Evolutionary conservation across 2,797 vertebrate species (phyloP), one percentile per base, ranked within the genome.

Genomic region (Mormyrops attenuatus): DNA sequence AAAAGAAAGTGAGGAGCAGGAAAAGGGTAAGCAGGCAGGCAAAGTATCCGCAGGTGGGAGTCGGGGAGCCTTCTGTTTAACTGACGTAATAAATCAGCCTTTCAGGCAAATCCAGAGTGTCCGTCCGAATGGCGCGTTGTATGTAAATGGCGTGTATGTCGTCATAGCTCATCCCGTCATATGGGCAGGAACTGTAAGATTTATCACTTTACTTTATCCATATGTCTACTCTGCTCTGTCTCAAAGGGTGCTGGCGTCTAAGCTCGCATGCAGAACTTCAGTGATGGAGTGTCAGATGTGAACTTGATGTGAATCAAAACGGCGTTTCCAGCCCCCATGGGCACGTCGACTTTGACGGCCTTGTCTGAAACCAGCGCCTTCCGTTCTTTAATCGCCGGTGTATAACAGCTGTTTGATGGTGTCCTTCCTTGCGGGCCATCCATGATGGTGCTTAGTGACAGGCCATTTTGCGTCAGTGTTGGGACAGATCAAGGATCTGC

Each of bases 401-500:
- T 38, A 11, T 2, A 52, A 57, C 34, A 20, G n/a, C 88, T 57
- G 88, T 30, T 82, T 22, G 9, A 17, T 20, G 6, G 52, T 30
- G 86, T 87, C 53, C 53, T 17, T 77, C 69, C 69, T 77, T 4
- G 69, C 17, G 63, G 63, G 69, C 88, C 92, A 91, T 44, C n/a
- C 82, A 49, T 85, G 82, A 41, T 34, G 93, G 89, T 66, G 85
- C 55, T 87, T 89, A 90, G 84, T 91, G 22, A 60, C 90, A 63
- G 80, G 90, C 87, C 80, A 69, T 89, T 89, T 90, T 0, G 89
- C 90, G 30, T 49, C 34, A 82, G 92, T 93, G 93, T 93, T 91
- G 92, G 50, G 63, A 38, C 53, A 85, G 90, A 92, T 93, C 90
- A 92, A 89, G 89, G 20, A 69, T 22, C 66, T 34, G 30, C n/a